A percentile compares a stretch with the other conserved stretches of the same genome.
Evolutionary conservation across 2,797 vertebrate species (phyloP).

Genomic region (Thunnus albacares): DNA sequence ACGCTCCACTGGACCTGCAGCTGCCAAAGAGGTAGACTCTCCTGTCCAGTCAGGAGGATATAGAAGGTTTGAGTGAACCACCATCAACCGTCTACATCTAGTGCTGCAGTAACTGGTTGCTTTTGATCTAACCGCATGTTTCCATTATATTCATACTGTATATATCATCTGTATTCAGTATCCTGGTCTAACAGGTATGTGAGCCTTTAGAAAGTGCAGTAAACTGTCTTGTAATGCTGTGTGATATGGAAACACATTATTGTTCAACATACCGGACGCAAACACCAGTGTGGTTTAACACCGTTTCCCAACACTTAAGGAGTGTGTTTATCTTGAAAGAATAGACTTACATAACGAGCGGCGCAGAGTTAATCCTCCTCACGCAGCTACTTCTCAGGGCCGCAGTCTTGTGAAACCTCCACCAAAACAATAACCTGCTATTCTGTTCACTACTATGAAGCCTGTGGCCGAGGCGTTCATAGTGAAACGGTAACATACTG

Average conservation of each 20-base stretch:
- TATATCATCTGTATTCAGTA: too few relatives aligned
- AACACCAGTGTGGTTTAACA: constrained; percentile 10
- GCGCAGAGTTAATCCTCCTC: constrained; percentile 65
- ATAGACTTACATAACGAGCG: constrained; percentile 55
- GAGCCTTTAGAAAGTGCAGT: not conserved
- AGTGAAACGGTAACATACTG: not conserved
- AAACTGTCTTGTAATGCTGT: not conserved
- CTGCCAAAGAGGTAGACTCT: constrained; percentile 90
- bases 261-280: not conserved
- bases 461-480: constrained; percentile 6
- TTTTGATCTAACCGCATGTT: too few relatives aligned
- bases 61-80: not conserved
- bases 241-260: constrained; percentile 7
- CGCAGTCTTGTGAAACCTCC: constrained; percentile 50
- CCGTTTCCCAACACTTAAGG: constrained; percentile 28
- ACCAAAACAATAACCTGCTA: constrained; percentile 39
- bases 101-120: too few relatives aligned
- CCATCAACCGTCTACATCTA: too few relatives aligned
- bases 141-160: not conserved
- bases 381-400: constrained; percentile 56
- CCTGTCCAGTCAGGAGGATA: constrained; percentile 77
- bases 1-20: constrained; percentile 92
- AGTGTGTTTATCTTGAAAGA: constrained; percentile 42
- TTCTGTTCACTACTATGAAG: constrained; percentile 31
- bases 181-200: not conserved